Evolutionary conservation across 1,140 invertebrate genomes (phyloP).

Genomic region (Pseudomyrmex gracilis): DNA sequence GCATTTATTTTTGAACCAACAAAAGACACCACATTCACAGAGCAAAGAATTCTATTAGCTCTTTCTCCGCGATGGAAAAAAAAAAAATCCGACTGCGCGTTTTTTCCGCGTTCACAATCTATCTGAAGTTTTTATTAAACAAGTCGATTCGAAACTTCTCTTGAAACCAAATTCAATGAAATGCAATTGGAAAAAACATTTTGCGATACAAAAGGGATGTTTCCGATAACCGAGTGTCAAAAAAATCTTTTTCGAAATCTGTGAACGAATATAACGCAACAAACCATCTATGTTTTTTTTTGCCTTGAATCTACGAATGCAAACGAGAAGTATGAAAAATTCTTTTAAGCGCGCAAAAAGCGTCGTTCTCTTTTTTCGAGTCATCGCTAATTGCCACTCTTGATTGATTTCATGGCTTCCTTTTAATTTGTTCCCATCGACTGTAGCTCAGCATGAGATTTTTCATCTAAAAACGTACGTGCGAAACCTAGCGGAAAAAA

Average conservation of each 20-base stretch:
- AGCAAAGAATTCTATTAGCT: background rate
- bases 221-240: no score
- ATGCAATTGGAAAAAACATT: no score
- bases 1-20: background rate
- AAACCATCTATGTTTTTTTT: background rate
- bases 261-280: no score
- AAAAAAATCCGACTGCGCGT: background rate
- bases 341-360: slow-evolving; percentile 15
- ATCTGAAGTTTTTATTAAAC: background rate
- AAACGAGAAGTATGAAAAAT: slow-evolving; percentile 7
- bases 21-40: background rate
- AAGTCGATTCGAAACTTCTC: background rate
- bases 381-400: slow-evolving; percentile 36
- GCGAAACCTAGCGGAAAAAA: slow-evolving; percentile 46
- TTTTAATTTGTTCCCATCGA: slow-evolving; percentile 59
- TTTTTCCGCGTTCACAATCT: background rate
- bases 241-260: no score
- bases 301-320: background rate
- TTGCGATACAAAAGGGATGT: no score
- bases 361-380: background rate
- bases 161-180: no score
- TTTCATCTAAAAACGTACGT: slow-evolving; percentile 27
- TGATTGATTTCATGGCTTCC: slow-evolving; percentile 70
- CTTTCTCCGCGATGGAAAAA: background rate
- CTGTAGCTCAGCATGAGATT: slow-evolving; percentile 43